A percentile compares a stretch with the other conserved stretches of the same genome.
These are phyloP conservation scores for Eueides isabella DNA, from an alignment of 1,140 invertebrate genomes.

Conservation along the genomic window DNA sequence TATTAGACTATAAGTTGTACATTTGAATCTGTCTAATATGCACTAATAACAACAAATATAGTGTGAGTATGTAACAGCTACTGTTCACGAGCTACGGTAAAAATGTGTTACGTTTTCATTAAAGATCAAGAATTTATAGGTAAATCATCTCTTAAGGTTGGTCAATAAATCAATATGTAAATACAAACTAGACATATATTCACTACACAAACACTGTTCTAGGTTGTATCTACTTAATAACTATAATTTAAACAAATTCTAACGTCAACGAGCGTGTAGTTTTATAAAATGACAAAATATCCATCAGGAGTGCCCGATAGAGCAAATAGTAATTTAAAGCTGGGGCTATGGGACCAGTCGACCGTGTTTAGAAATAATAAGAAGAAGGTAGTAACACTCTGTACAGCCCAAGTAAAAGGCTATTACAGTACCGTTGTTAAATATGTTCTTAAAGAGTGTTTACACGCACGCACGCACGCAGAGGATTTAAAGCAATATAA, in stretches of 20 bases:
- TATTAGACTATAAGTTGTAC: not conserved
- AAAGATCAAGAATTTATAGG: not conserved
- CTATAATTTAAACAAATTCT: not conserved
- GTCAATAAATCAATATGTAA: conserved; percentile 3
- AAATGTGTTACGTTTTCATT: conserved; percentile 4
- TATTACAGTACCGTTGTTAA: not conserved
- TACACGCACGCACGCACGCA: not conserved
- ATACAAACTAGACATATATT: not conserved
- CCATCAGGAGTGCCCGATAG: not conserved
- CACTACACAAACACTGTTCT: not conserved
- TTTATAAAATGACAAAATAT: not conserved
- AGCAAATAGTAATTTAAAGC: not conserved
- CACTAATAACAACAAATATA: conserved; percentile 3
- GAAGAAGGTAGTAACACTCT: not conserved
- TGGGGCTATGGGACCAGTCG: not conserved
- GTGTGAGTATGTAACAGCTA: not conserved
- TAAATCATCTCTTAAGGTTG: conserved; percentile 1
- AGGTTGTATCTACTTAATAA: conserved; percentile 3
- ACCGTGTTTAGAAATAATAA: not conserved
- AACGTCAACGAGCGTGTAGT: not conserved
- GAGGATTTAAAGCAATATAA: not conserved
- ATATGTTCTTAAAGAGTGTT: not conserved
- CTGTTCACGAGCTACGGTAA: not conserved
- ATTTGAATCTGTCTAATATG: not conserved
- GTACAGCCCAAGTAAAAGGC: not conserved